Percentiles rank a stretch among this genome's conserved stretches.
Evolutionary conservation across 2,888 invertebrate genomes (phyloP).

Genomic region (Pycnomerus fuliginosus): DNA sequence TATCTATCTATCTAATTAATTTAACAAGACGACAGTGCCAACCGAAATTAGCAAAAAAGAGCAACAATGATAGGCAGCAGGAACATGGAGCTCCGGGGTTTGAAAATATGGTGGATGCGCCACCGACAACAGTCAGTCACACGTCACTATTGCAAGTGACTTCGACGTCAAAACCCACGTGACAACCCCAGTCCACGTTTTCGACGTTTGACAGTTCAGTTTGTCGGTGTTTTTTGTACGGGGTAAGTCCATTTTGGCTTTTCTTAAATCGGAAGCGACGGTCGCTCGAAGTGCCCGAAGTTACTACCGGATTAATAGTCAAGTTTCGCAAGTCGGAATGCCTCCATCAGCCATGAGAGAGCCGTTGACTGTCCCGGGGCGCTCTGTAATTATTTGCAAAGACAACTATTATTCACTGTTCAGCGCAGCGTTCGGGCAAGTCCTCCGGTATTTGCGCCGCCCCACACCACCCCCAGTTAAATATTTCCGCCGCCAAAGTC

Average conservation of each 20-base stretch:
- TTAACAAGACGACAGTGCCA: no score
- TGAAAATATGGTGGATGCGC: no score
- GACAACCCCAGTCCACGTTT: no score
- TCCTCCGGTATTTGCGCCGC: conserved; percentile 17
- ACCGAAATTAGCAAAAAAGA: no score
- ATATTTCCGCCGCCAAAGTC: conserved; percentile 30
- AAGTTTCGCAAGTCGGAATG: conserved; percentile 18
- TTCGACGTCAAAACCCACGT: no score
- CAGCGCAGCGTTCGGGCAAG: conserved; percentile 18
- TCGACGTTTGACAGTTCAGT: not conserved
- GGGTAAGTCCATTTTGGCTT: conserved; percentile 15
- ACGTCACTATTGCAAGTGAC: no score
- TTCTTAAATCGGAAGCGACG: no score
- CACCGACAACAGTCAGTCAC: no score
- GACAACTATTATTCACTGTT: conserved; percentile 44
- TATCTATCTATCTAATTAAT: no score
- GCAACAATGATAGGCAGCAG: no score
- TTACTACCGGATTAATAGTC: conserved; percentile 7
- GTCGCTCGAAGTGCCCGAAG: no score
- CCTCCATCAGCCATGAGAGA: conserved; percentile 15
- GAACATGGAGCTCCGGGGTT: no score
- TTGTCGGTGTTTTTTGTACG: conserved; percentile 4
- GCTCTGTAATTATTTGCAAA: conserved; percentile 43
- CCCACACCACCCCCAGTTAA: conserved; percentile 20
- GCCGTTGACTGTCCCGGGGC: conserved; percentile 27